Conservation (phyloP, 1,140 invertebrate genomes). For the Drosophila fuyamai region DNA sequence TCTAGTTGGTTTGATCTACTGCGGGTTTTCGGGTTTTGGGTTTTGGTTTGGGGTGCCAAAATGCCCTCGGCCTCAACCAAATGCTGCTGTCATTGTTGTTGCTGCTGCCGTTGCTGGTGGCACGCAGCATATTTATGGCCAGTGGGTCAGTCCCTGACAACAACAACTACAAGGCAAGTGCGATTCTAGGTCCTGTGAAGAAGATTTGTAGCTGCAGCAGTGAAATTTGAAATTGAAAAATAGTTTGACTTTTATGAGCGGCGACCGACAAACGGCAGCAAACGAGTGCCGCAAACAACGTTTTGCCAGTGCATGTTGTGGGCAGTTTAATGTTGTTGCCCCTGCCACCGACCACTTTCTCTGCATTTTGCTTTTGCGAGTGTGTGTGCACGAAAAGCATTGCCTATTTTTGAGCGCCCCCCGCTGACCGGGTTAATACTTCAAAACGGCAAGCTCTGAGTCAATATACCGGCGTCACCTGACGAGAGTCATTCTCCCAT, state of each 20-base stretch:
- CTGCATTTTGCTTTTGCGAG: background rate
- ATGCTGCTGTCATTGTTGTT: slow-evolving; percentile 7
- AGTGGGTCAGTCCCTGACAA: slow-evolving; percentile 73
- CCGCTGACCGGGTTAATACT: slow-evolving; percentile 34
- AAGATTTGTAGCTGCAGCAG: slow-evolving; percentile 78
- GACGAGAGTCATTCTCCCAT: slow-evolving; percentile 7
- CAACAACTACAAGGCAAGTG: slow-evolving; percentile 27
- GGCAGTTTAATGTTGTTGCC: slow-evolving; percentile 42
- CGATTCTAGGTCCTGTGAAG: slow-evolving; percentile 52
- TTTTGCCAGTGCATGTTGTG: slow-evolving; percentile 49
- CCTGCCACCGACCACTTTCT: slow-evolving; percentile 1
- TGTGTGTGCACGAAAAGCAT: slow-evolving; percentile 28
- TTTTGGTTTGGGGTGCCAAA: slow-evolving; percentile 22
- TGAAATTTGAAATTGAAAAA: slow-evolving; percentile 83
- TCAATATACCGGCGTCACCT: slow-evolving; percentile 39
- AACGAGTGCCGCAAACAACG: slow-evolving; percentile 26
- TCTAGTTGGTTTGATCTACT: slow-evolving; percentile 65
- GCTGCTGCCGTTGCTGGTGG: slow-evolving; percentile 45
- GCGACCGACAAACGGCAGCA: slow-evolving; percentile 60
- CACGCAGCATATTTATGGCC: slow-evolving; percentile 80
- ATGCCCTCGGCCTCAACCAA: slow-evolving; percentile 16
- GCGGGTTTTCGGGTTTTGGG: slow-evolving; percentile 8
- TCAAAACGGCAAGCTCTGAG: slow-evolving; percentile 44
- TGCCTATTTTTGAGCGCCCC: slow-evolving; percentile 42
- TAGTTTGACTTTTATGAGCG: slow-evolving; percentile 83